Evolutionary conservation across 2,113 vertebrate genomes (phyloP), one percentile per base, ranked within the genome.

Genomic region (Xenus cinereus): DNA sequence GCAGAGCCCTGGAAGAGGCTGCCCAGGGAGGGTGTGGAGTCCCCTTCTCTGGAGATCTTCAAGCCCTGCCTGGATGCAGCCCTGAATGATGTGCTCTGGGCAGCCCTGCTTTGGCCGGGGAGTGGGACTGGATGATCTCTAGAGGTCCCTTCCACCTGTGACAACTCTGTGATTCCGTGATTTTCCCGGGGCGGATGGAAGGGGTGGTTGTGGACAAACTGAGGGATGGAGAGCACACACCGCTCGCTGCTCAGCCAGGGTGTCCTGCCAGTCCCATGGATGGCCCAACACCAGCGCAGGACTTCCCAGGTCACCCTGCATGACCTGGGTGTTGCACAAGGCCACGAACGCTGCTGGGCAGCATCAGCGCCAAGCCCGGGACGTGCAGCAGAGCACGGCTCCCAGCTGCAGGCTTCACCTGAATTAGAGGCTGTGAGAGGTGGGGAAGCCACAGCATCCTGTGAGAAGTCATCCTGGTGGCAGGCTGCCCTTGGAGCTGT

Each of bases 331-430:
- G 6, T 84, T 43, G 30, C 83, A 85, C 64, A 74, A 77, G 24
- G 35, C 23, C 33, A 23, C 21, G 23, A 39, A 75, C 1, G 67
- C 75, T 27, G 59, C 83, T 28, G 9, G 3, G 71, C 33, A 59
- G 23, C 4, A 5, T 77, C 93, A 57, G 35, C 7, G 0, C 13
- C 0, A 0, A 46, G 71, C n/a, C 33, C 1, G 0, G 78, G 89
- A 84, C 39, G 24, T 77, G 76, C 16, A 0, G 91, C 79, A 10
- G 20, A 12, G 83, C 56, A 19, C 3, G 2, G 80, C 87, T 74
- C 73, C 0, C 1, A 51, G 87, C 72, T 17, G 3, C n/a, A 22
- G 0, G 3, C 78, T 24, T 24, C 26, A 9, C 62, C 80, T 45
- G 37, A 26, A 89, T 91, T 71, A 96, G 33, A 84, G 90, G 54